These are phyloP conservation scores for Centropus bengalensis DNA, from an alignment of 2,113 vertebrate species.

Conservation along the genomic window DNA sequence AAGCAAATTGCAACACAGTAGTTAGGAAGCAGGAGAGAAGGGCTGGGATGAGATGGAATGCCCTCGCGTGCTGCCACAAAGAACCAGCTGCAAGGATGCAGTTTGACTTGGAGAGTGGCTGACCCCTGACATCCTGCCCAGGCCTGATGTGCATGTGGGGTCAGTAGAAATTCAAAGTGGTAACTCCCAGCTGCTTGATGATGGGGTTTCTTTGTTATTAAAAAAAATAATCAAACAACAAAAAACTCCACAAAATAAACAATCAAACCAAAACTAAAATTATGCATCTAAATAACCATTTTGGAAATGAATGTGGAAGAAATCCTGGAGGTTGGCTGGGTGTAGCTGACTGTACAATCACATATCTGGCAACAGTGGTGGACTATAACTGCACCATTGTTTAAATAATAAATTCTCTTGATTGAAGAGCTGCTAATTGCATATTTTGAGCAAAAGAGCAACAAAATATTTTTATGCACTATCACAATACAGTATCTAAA, in stretches of 20 bases:
- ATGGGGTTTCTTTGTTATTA: not conserved
- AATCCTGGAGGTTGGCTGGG: not conserved
- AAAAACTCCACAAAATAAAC: no score
- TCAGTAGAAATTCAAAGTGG: not conserved
- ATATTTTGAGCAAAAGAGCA: not conserved
- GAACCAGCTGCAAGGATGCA: not conserved
- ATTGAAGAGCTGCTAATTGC: not conserved
- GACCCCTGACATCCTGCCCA: not conserved
- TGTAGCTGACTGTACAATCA: not conserved
- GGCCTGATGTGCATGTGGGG: accelerated
- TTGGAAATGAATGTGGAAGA: not conserved
- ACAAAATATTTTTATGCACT: not conserved
- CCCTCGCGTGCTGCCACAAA: not conserved
- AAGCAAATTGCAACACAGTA: not conserved
- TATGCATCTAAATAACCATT: not conserved
- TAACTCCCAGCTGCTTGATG: not conserved
- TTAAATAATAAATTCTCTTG: not conserved
- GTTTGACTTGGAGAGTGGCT: not conserved
- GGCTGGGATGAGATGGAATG: not conserved
- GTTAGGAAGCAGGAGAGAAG: not conserved
- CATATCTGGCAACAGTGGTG: not conserved
- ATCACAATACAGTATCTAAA: not conserved
- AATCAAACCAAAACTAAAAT: not conserved
- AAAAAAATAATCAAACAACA: not conserved
- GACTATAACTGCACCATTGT: not conserved